Percentiles rank a stretch among this genome's conserved stretches.
Conservation (phyloP, 2,888 invertebrate species). For the Hirtodrosophila alboralis region DNA sequence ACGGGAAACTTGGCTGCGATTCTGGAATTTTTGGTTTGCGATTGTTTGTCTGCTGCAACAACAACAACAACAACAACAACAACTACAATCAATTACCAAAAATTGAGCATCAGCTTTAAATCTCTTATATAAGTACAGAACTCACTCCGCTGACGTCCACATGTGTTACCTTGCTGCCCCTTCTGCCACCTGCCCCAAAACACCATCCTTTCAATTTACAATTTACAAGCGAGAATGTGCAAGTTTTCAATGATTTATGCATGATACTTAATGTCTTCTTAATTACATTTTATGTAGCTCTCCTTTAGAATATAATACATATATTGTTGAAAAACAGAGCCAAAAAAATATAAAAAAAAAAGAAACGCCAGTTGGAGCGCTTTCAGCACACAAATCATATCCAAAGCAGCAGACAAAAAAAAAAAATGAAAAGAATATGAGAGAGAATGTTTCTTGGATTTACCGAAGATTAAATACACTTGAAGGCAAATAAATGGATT, state of each 20-base stretch:
- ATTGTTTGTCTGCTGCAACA: neutral
- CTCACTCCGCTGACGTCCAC: conserved; percentile 20
- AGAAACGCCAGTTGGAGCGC: conserved; percentile 40
- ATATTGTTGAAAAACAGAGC: conserved; percentile 45
- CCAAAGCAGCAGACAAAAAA: conserved; percentile 35
- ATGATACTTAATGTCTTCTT: conserved; percentile 78
- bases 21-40: conserved; percentile 2
- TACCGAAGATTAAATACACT: neutral
- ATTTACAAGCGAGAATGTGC: conserved; percentile 31
- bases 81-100: conserved; percentile 33
- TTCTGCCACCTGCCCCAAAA: neutral
- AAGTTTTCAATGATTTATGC: conserved; percentile 73
- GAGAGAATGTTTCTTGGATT: neutral
- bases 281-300: conserved; percentile 73
- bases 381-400: conserved; percentile 66
- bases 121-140: conserved; percentile 6
- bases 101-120: conserved; percentile 8
- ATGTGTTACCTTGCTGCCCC: conserved; percentile 34
- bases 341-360: too few relatives aligned
- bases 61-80: neutral
- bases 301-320: conserved; percentile 39
- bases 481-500: neutral
- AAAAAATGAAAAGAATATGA: conserved; percentile 4
- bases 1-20: conserved; percentile 42
- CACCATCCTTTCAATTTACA: neutral